Base-by-base conservation (phyloP, 2,888 invertebrate genomes). In the Latheticus oryzae region DNA sequence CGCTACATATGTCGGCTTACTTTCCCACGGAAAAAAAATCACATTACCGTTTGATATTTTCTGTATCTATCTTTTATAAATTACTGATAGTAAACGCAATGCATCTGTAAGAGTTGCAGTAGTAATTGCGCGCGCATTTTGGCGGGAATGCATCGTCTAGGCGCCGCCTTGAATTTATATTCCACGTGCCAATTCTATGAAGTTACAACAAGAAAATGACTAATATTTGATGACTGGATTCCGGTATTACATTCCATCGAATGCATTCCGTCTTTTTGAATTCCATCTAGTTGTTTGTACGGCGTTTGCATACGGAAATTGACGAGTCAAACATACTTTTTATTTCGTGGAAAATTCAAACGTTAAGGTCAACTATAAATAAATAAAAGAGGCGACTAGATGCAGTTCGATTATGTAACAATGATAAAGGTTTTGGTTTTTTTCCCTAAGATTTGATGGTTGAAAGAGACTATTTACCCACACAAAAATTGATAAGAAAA, bases 201-300 rank as follows among this genome's bases (percentile, higher is more conserved):
- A 43, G 26, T 35, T 30, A 3, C 4, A 33, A 26, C 9, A 28
- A 19, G 32, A 38, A 54, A 35, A 45, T 54, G 63, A 65, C 60
- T 63, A 60, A 61, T 61, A 54, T 52, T 52, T 54, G 62, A 62
- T 62, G 64, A 60, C 58, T 58, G 52, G 61, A 61, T 62, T 64
- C 61, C 51, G 55, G 47, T 55, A 50, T 55, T 51, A 40, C 54
- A 38, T 57, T 43, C 55, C 51, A 47, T 23, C 54, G 57, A 58
- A 48, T 52, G 58, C 51, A 38, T 50, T 52, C 52, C 24, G 30
- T 21, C 47, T 47, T 47, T 32, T 13, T 37, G 38, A 50, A 38
- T 50, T 50, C 30, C 38, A 12, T 13, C 23, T 15, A 23, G 33
- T 45, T 19, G 13, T 5, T 7, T 11, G 24, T 16, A 35, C 47